These are phyloP conservation scores for western clawed frog (Xenopus tropicalis) DNA, from an alignment of 2,113 vertebrate species.

Conservation along the genomic window UCB_Xtro_10.0 CM004450.2:45965001-45965500, in stretches of 20 bases:
- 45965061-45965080: no score
- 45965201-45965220: background rate
- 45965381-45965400: slow-evolving; percentile 82
- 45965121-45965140: background rate
- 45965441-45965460: slow-evolving; percentile 83
- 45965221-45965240: background rate
- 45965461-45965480: slow-evolving; percentile 93
- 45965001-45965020: background rate
- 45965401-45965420: slow-evolving; percentile 96
- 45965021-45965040: background rate
- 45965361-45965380: slow-evolving; percentile 9
- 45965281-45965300: background rate
- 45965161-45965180: background rate
- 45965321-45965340: slow-evolving; percentile 54
- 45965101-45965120: background rate
- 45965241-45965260: background rate
- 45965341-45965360: slow-evolving; percentile 26
- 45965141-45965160: background rate
- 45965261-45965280: slow-evolving; percentile 1
- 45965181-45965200: slow-evolving; percentile 16
- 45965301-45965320: slow-evolving; percentile 51
- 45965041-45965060: no score
- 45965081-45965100: no score
- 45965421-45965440: slow-evolving; percentile 89
- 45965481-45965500: slow-evolving; percentile 79